Base-by-base conservation (phyloP, 2,113 vertebrate species). In the Saccopteryx leptura region DNA sequence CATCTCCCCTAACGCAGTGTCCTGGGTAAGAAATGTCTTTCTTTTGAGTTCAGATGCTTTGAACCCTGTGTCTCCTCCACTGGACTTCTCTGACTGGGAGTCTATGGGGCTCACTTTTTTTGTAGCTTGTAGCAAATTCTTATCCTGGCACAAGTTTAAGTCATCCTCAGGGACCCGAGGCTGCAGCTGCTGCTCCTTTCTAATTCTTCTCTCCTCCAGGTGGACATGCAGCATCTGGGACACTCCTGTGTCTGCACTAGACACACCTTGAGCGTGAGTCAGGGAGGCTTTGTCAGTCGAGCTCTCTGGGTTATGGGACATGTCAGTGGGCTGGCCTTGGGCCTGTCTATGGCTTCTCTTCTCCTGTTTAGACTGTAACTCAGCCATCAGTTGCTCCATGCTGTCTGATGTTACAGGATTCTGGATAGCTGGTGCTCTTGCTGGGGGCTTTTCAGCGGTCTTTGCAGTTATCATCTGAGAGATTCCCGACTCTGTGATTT, bases 291-390 rank as follows among this genome's bases (percentile, higher is more conserved):
- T 26, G 1, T 11, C 15, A 78, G 71, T 58, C 63, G 78, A 50
- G n/a, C 24, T 66, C 1, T 90, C 46, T 31, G 74, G 66, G 26
- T 46, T 33, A 68, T 8, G 1, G 3, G 12, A 33, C 8, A 3
- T 33, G n/a, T 54, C 26, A 8, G 0, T 31, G n/a, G 21, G 2
- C 14, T 76, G 48, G 11, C 31, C 54, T 2, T 31, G 48, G 18
- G 7, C 19, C 15, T 26, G 23, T 2, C 48, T 17, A 0, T 17
- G 3, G 12, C 69, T 1, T 2, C 4, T 21, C 4, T 9, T 50
- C 7, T 80, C 54, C 18, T 39, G 1, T 13, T 52, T 52, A 31
- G 33, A 6, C 6, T 75, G 92, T 90, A 93, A 65, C 11, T 91
- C 82, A 31, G 2, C 1, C 4, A 87, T 4, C 0, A 93, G 3